These are phyloP conservation scores for Triplophysa siluroides DNA, from an alignment of 2,113 vertebrate species.

Conservation along the genomic window DNA sequence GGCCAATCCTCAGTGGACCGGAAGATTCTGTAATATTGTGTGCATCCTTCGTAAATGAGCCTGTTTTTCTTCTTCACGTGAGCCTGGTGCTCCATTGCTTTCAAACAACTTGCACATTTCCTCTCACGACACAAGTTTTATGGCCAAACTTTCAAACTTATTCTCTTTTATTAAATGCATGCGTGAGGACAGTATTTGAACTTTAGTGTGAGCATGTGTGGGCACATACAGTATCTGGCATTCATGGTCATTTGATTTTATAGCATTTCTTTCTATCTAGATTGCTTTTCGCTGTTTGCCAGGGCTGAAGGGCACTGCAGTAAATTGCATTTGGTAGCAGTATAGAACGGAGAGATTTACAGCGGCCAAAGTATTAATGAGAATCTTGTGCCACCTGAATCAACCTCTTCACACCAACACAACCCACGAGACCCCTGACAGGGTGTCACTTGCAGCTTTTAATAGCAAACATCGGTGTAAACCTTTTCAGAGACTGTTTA, in stretches of 20 bases:
- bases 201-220: not conserved
- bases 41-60: not conserved
- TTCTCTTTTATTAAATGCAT: not conserved
- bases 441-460: constrained; percentile 7
- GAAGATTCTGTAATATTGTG: constrained; percentile 29
- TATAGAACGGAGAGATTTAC: constrained; percentile 41
- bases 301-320: constrained; percentile 28
- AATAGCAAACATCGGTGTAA: not conserved
- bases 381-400: constrained; percentile 20
- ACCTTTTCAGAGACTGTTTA: not conserved
- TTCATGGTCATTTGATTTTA: constrained; percentile 35
- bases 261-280: constrained; percentile 38
- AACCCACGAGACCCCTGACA: not conserved
- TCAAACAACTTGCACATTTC: not conserved
- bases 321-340: constrained; percentile 34
- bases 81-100: not conserved
- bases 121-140: not conserved
- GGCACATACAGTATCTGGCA: constrained; percentile 2
- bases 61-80: not conserved
- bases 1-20: not conserved
- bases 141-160: not conserved
- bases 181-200: not conserved
- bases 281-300: constrained; percentile 37
- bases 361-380: constrained; percentile 38
- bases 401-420: constrained; percentile 16